Percentiles rank a stretch among this genome's conserved stretches.
phyloP scores from a whole-genome alignment of 2,113 vertebrate species.

The Montifringilla adamsi region DNA sequence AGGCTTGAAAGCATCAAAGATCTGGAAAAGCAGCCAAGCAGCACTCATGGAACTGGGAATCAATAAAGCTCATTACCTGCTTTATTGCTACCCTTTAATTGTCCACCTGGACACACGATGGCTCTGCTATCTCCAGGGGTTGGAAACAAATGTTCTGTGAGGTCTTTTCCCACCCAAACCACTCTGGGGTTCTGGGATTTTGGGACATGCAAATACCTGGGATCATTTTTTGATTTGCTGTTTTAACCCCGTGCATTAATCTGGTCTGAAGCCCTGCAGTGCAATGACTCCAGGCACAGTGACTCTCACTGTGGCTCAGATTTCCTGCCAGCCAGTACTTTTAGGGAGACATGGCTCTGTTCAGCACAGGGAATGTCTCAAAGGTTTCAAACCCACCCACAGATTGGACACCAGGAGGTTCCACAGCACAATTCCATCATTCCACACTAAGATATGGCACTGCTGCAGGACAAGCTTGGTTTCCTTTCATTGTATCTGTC shows the following conservation, averaged over 20 bases:
- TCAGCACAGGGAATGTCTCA: neutral
- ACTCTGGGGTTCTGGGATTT: neutral
- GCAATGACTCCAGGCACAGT: neutral
- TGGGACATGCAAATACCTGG: neutral
- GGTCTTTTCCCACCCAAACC: neutral
- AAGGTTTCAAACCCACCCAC: neutral
- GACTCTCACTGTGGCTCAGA: neutral
- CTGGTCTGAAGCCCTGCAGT: neutral
- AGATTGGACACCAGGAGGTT: rapidly evolving
- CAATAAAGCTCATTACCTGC: rapidly evolving
- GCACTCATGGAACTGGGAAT: neutral
- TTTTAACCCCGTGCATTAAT: neutral
- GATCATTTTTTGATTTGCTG: rapidly evolving
- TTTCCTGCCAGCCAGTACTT: neutral
- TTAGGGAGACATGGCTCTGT: neutral
- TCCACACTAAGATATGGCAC: neutral
- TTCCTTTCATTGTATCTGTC: neutral
- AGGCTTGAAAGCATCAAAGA: constrained; percentile 90
- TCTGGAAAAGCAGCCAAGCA: constrained; percentile 63
- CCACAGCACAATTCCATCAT: neutral
- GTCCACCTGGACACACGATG: neutral
- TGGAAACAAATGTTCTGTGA: rapidly evolving
- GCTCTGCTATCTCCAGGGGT: neutral
- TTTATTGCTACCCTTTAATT: rapidly evolving
- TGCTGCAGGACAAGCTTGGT: neutral